Percentiles rank a stretch among this genome's conserved stretches.
phyloP scores from a whole-genome alignment of 2,888 invertebrate species.

The Patella depressa region DNA sequence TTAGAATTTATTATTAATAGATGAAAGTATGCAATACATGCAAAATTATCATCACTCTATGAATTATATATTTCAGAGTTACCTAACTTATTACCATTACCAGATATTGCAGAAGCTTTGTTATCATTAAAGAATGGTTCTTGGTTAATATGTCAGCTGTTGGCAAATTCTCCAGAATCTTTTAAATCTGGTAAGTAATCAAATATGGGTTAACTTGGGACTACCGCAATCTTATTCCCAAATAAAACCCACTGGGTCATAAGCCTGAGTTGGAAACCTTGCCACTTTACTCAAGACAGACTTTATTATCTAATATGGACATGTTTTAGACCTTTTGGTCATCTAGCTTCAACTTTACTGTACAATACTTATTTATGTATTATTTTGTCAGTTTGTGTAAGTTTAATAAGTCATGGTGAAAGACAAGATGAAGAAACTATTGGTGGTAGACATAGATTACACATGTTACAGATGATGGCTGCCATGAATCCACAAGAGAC shows the following conservation, averaged over 20 bases:
- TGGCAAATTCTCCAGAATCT: constrained; percentile 94
- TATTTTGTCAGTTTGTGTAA: constrained; percentile 79
- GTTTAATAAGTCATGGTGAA: constrained; percentile 88
- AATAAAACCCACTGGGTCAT: no score
- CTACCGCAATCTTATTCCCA: no score
- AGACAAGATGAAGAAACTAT: constrained; percentile 88
- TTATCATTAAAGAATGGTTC: constrained; percentile 92
- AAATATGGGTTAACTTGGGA: no score
- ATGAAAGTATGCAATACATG: no score
- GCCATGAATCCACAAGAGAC: constrained; percentile 91
- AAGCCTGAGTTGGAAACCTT: no score
- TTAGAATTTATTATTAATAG: no score
- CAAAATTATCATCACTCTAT: neutral
- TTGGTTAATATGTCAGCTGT: constrained; percentile 89
- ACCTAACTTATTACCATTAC: constrained; percentile 86
- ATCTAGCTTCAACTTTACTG: no score
- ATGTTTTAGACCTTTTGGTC: no score
- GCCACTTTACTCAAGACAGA: no score
- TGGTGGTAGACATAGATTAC: constrained; percentile 82
- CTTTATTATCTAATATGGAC: no score
- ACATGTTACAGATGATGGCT: constrained; percentile 85
- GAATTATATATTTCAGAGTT: constrained; percentile 76
- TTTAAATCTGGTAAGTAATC: constrained; percentile 83
- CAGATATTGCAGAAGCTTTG: constrained; percentile 86
- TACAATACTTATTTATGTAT: neutral